Evolutionary conservation across 2,888 invertebrate genomes (phyloP).

Genomic region (Pyrrhia umbra): DNA sequence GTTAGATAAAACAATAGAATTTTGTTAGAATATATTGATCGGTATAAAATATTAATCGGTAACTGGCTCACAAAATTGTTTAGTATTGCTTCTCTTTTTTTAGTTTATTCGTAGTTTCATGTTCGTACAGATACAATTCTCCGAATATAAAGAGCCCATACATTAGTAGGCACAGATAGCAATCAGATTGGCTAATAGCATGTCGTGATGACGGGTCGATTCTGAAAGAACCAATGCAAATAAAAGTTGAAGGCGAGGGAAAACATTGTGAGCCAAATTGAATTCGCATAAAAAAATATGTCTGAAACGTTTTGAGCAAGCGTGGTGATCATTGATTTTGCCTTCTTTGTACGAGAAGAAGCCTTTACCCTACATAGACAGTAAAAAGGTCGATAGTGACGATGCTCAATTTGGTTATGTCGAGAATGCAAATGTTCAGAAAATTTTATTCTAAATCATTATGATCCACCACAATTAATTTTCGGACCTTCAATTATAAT

Average conservation of each 20-base stretch:
- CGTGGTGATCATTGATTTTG: neutral
- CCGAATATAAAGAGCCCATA: no score
- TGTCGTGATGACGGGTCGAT: no score
- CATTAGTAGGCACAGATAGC: no score
- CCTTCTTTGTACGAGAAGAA: neutral
- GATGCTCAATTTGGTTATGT: no score
- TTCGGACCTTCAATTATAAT: constrained; percentile 29
- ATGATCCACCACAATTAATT: constrained; percentile 4
- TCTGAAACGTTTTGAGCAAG: no score
- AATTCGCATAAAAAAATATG: neutral
- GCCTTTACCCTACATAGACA: neutral
- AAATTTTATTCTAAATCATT: neutral
- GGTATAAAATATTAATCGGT: neutral
- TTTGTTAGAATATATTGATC: neutral
- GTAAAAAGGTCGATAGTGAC: neutral
- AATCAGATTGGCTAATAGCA: no score
- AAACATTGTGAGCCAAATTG: neutral
- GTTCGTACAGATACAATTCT: no score
- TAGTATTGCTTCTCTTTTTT: neutral
- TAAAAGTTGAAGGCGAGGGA: no score
- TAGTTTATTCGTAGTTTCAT: neutral
- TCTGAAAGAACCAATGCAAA: no score
- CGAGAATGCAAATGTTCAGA: neutral
- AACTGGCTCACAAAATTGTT: neutral
- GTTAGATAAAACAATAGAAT: constrained; percentile 23